Percentiles rank a stretch among this genome's conserved stretches.
These are phyloP conservation scores for Tineola bisselliella DNA, from an alignment of 2,888 invertebrate genomes.

Conservation along the genomic window DNA sequence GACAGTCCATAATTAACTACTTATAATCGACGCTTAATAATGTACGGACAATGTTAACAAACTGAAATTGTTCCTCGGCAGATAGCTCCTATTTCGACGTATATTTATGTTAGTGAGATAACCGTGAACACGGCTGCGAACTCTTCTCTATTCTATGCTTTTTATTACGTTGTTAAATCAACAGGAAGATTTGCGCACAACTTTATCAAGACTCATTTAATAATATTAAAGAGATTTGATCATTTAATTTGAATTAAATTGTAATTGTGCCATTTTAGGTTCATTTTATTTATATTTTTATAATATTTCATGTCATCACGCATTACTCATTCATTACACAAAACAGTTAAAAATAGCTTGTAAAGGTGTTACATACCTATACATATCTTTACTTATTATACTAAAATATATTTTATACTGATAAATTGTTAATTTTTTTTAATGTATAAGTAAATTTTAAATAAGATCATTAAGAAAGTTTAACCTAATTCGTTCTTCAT, in stretches of 20 bases:
- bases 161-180: slow-evolving; percentile 30
- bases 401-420: too few relatives aligned
- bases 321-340: too few relatives aligned
- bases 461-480: background rate
- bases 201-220: background rate
- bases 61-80: slow-evolving; percentile 36
- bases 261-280: too few relatives aligned
- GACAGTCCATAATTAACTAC: slow-evolving; percentile 51
- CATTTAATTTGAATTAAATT: too few relatives aligned
- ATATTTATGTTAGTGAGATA: slow-evolving; percentile 46
- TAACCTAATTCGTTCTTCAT: background rate
- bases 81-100: slow-evolving; percentile 28
- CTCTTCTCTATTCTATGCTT: slow-evolving; percentile 26
- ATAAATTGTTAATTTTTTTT: too few relatives aligned
- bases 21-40: slow-evolving; percentile 47
- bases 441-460: background rate
- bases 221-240: background rate
- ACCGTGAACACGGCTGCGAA: slow-evolving; percentile 35
- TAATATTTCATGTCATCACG: too few relatives aligned
- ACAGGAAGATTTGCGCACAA: background rate
- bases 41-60: slow-evolving; percentile 46
- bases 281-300: too few relatives aligned
- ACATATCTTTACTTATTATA: too few relatives aligned
- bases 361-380: too few relatives aligned
- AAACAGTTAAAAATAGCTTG: too few relatives aligned